phyloP scores from a whole-genome alignment of 2,113 vertebrate species.

The Phaetusa simplex region DNA sequence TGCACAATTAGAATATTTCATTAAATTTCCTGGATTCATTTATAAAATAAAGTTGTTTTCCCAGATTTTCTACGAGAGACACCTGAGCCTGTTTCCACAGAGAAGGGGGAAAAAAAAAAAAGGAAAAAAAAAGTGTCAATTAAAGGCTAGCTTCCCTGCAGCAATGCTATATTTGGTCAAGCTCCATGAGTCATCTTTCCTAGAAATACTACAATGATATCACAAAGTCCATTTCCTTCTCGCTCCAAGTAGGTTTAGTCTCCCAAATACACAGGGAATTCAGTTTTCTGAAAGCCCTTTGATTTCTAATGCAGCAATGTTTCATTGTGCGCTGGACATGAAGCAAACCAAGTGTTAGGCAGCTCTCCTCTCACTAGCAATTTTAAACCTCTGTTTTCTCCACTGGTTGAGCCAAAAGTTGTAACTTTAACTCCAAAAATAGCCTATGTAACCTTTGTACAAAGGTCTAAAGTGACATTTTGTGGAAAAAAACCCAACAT shows the following conservation, averaged over 20 bases:
- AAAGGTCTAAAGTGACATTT: background rate
- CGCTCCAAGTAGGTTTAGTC: conserved; percentile 17
- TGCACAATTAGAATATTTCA: background rate
- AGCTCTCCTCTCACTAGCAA: background rate
- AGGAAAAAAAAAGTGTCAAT: background rate
- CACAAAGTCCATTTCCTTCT: conserved; percentile 56
- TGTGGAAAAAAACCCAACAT: too few relatives aligned
- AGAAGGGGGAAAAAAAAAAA: background rate
- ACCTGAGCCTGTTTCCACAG: conserved; percentile 9
- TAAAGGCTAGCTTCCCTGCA: conserved; percentile 35
- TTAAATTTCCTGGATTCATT: background rate
- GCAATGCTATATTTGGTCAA: conserved; percentile 54
- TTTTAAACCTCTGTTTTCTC: background rate
- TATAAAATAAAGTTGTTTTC: background rate
- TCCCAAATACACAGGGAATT: background rate
- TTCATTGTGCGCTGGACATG: background rate
- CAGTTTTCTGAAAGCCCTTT: conserved; percentile 13
- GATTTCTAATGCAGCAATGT: conserved; percentile 7
- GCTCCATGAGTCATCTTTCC: conserved; percentile 72
- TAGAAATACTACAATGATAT: conserved; percentile 73
- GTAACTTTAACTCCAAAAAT: background rate
- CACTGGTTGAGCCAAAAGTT: background rate
- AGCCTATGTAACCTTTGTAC: background rate
- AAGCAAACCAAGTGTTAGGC: background rate
- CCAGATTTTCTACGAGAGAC: conserved; percentile 28